Conservation (phyloP, 2,113 vertebrate genomes). For the Phyllostomus discolor region DNA sequence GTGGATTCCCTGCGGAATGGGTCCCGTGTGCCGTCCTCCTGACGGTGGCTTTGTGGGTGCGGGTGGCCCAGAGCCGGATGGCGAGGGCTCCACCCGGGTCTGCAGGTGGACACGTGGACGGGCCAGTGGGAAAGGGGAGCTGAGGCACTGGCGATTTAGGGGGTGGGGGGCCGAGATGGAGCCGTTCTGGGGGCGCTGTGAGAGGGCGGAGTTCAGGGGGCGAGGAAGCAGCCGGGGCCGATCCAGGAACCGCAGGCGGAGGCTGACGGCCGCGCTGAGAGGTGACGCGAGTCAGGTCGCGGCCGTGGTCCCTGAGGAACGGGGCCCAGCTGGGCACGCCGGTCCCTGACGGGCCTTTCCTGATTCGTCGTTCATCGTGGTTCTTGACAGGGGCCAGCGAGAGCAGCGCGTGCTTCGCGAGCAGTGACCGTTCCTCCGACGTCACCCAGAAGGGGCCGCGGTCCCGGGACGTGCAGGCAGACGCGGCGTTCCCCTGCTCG, state of each 20-base stretch:
- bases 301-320: not conserved
- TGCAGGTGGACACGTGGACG: not conserved
- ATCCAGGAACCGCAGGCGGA: too few species aligned
- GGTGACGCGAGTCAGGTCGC: too few species aligned
- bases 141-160: not conserved
- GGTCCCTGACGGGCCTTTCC: not conserved
- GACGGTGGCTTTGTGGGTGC: not conserved
- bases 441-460: constrained; percentile 75
- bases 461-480: constrained; percentile 46
- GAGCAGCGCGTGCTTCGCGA: constrained; percentile 86
- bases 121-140: not conserved
- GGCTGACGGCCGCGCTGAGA: accelerated
- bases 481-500: constrained; percentile 63
- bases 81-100: accelerated
- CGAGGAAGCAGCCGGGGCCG: not conserved
- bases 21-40: not conserved
- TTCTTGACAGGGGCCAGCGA: constrained; percentile 78
- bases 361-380: not conserved
- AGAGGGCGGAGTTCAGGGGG: accelerated
- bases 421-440: constrained; percentile 83
- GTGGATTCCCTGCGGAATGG: not conserved
- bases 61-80: not conserved
- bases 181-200: not conserved
- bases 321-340: too few species aligned
- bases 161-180: not conserved